Evolutionary conservation across 2,113 vertebrate genomes (phyloP), one percentile per base, ranked within the genome.

Genomic region (Pelecanoides urinatrix): DNA sequence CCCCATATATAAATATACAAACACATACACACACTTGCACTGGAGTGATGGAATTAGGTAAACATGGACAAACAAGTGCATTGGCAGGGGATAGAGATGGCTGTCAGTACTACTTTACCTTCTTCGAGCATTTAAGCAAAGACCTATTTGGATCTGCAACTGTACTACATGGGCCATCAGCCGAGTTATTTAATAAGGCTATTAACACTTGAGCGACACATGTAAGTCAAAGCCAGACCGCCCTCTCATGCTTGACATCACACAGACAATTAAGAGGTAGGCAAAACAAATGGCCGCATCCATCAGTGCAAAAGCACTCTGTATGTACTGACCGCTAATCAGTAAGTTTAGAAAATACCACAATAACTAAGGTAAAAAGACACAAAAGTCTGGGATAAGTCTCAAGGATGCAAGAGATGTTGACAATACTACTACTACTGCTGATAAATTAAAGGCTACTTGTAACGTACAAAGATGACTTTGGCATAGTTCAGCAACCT

Each of bases 251-350:
- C 29, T n/a, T 76, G 22, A 61, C 14, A 92, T 20, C 53, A 70
- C 29, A 80, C n/a, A 71, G 47, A 49, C 61, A 65, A 94, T 66
- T 56, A 70, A 32, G 18, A 88, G 7, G 23, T 7, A 85, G 53
- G 17, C 55, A 89, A 87, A 90, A 71, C n/a, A 71, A 5, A 2
- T 21, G 10, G 32, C 68, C 80, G 50, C 59, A 58, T 67, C 72
- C 13, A 1, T 32, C 86, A 86, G 63, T 6, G 8, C 55, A 86
- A 53, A 68, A 65, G 62, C 34, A 52, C 26, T 63, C 68, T 27
- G 32, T 22, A 40, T 4, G 2, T n/a, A 66, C 30, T 0, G 2
- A 87, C 20, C 3, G 1, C 61, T 49, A 4, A 85, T 29, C 4
- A 1, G 27, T 18, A 44, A 79, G 45, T 23, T 36, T 22, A 65